A percentile compares a stretch with the other conserved stretches of the same genome.
Evolutionary conservation across 2,797 vertebrate genomes (phyloP).

Genomic region (Coregonus ussuriensis): DNA sequence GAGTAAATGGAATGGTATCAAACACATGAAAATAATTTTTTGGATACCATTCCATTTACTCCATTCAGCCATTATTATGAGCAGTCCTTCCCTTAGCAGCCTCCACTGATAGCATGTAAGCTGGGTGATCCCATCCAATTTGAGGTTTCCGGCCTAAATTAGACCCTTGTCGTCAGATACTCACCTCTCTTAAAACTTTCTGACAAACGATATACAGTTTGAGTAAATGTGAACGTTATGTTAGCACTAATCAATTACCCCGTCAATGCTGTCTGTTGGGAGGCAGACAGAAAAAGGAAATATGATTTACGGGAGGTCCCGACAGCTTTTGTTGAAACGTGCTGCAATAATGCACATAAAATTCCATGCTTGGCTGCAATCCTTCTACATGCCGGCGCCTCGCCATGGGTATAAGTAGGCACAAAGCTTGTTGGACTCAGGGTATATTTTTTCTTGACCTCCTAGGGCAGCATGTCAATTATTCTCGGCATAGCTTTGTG

Average conservation of each 20-base stretch:
- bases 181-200: conserved; percentile 36
- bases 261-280: conserved; percentile 51
- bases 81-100: too few species aligned
- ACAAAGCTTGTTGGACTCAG: conserved; percentile 14
- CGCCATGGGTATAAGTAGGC: conserved; percentile 54
- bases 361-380: conserved; percentile 57
- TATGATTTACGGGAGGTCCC: conserved; percentile 63
- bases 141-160: neutral
- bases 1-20: too few species aligned
- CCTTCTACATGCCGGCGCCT: conserved; percentile 64
- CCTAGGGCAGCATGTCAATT: conserved; percentile 76
- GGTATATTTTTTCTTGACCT: conserved; percentile 70
- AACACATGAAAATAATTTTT: too few species aligned
- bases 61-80: too few species aligned
- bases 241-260: conserved; percentile 71
- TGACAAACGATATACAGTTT: conserved; percentile 5
- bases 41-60: too few species aligned
- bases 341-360: conserved; percentile 67
- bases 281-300: conserved; percentile 47
- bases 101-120: neutral
- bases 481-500: conserved; percentile 66
- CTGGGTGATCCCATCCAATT: neutral
- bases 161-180: neutral
- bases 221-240: conserved; percentile 52
- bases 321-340: conserved; percentile 70